Base-by-base conservation (phyloP, 2,113 vertebrate species). In the Dromiciops gliroides region DNA sequence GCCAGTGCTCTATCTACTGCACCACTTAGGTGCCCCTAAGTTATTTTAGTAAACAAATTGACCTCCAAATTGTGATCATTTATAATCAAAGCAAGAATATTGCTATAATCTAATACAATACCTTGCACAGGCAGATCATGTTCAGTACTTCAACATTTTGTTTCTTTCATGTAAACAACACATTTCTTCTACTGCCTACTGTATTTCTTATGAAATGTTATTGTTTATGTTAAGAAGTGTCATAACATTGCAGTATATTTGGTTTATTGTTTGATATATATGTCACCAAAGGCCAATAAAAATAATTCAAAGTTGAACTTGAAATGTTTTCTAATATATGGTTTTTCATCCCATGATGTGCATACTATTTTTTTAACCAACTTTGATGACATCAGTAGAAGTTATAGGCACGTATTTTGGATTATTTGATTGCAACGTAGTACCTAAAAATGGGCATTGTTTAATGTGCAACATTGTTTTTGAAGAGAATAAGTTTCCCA, bases 401-500 rank as follows among this genome's bases (percentile, higher is more conserved):
- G 10, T 50, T 96, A 90, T n/a, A 90, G 90, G 89, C 89, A 95
- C 53, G 7, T 90, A 93, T 92, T 96, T 95, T 94, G 51, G 26
- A 24, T 95, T 53, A 91, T 93, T 89, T 53, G 89, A 12, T 89
- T 96, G 75, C 88, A 51, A 95, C 94, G 93, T 94, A 95, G 14
- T 90, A 6, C 37, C 48, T 92, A 23, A 95, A 93, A 96, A 11
- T n/a, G 91, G 89, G 89, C 88, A 83, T 91, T 97, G 92, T 50
- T 94, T 50, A 93, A 95, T 51, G n/a, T 6, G 90, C n/a, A 75
- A 49, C 48, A 90, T 92, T 75, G 89, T 89, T 52, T 52, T 92
- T 95, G 60, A 94, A 93, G 31, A 95, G 75, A 95, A 97, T 83
- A 96, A 95, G 75, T 4, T 50, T 91, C 91, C 12, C 60, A 51